Percentiles rank a stretch among this genome's conserved stretches.
Conservation (phyloP, 2,113 vertebrate genomes). For the Hemibagrus wyckioides region DNA sequence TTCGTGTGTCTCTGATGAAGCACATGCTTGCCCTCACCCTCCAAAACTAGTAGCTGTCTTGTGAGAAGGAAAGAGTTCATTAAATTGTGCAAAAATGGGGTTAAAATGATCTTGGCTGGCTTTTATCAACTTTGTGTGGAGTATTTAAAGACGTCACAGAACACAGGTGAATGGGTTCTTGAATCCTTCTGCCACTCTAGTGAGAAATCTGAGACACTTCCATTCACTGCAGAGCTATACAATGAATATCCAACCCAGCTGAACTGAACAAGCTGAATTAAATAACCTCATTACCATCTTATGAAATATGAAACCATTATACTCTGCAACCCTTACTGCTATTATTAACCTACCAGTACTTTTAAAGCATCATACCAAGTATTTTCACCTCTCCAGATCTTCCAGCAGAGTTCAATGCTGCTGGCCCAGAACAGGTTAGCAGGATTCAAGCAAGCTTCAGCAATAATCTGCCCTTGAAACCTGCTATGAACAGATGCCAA, state of each 20-base stretch:
- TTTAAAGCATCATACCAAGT: background rate
- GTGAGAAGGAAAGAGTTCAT: background rate
- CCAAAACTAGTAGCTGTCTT: background rate
- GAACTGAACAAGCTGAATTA: conserved; percentile 19
- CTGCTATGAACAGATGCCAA: conserved; percentile 29
- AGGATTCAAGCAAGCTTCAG: conserved; percentile 19
- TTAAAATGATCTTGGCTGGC: background rate
- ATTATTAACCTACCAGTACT: background rate
- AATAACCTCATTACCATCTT: background rate
- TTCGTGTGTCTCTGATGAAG: background rate
- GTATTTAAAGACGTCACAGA: background rate
- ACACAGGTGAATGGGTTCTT: background rate
- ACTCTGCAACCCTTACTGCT: background rate
- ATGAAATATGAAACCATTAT: background rate
- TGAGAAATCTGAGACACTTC: background rate
- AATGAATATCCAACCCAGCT: background rate
- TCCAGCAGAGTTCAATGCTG: background rate
- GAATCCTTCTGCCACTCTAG: background rate
- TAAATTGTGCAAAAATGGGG: background rate
- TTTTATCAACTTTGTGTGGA: background rate
- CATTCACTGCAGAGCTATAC: conserved; percentile 10
- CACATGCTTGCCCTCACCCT: background rate
- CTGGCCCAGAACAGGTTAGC: conserved; percentile 32
- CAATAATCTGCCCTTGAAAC: conserved; percentile 36
- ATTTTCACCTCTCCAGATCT: conserved; percentile 5